Conservation (phyloP, 2,113 vertebrate species). For the Deroptyus accipitrinus region DNA sequence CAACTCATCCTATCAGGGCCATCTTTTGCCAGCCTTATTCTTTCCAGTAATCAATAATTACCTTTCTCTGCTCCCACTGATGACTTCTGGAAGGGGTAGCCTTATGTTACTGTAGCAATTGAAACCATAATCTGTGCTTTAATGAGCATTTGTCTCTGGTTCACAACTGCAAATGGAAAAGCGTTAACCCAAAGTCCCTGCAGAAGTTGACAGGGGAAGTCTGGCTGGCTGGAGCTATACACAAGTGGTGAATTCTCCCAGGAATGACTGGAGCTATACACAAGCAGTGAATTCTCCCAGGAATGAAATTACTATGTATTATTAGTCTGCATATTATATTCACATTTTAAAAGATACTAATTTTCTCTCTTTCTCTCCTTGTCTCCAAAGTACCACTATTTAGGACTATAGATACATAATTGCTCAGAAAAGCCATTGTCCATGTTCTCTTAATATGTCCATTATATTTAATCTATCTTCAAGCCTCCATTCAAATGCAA, state of each 20-base stretch:
- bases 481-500: slow-evolving; percentile 16
- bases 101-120: slow-evolving; percentile 51
- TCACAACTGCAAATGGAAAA: slow-evolving; percentile 11
- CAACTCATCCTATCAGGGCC: not conserved
- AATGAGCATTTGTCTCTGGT: slow-evolving; percentile 42
- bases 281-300: slow-evolving; percentile 5
- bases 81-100: slow-evolving; percentile 50
- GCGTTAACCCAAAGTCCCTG: slow-evolving; percentile 35
- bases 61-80: slow-evolving; percentile 39
- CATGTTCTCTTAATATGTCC: not conserved
- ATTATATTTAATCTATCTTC: slow-evolving; percentile 38
- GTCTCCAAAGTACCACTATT: slow-evolving; percentile 44
- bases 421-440: slow-evolving; percentile 34
- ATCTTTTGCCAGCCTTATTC: slow-evolving; percentile 48
- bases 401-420: slow-evolving; percentile 34
- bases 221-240: not conserved
- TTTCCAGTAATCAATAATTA: slow-evolving; percentile 60
- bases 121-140: slow-evolving; percentile 54
- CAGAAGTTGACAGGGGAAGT: slow-evolving; percentile 3
- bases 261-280: not conserved
- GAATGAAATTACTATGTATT: slow-evolving; percentile 6
- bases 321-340: slow-evolving; percentile 10
- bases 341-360: slow-evolving; percentile 38
- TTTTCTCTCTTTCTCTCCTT: slow-evolving; percentile 44
- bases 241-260: slow-evolving; percentile 5